phyloP scores from a whole-genome alignment of 2,797 vertebrate species.

The Malacoctenus gilli region DNA sequence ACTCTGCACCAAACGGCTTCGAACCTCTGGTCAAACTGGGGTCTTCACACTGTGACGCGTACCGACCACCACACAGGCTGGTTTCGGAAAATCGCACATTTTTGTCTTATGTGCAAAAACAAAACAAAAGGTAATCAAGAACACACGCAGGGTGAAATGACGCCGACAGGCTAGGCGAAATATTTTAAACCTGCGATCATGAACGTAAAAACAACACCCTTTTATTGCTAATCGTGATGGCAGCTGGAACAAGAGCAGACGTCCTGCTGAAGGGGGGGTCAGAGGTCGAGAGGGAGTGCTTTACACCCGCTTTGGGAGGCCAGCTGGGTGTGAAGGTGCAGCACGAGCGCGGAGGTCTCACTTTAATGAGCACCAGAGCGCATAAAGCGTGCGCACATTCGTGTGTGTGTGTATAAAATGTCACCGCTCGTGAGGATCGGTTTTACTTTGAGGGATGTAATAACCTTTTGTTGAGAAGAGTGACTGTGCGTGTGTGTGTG shows the following conservation, averaged over 20 bases:
- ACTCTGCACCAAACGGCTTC: no score
- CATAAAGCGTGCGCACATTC: background rate
- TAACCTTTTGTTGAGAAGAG: conserved; percentile 15
- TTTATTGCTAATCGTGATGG: background rate
- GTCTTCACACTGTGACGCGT: no score
- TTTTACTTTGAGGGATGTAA: conserved; percentile 13
- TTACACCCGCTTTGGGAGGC: conserved; percentile 26
- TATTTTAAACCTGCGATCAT: background rate
- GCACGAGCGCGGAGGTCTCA: conserved; percentile 54
- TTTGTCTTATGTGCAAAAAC: no score
- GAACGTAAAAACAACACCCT: no score
- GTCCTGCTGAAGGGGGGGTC: conserved; percentile 33
- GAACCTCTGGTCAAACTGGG: no score
- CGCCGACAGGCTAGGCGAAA: background rate
- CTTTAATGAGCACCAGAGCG: conserved; percentile 46
- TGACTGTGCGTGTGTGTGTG: background rate
- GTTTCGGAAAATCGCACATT: no score
- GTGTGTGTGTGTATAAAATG: background rate
- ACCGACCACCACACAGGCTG: no score
- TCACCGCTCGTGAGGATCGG: conserved; percentile 15
- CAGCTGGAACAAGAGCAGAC: conserved; percentile 46
- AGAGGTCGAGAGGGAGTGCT: conserved; percentile 52
- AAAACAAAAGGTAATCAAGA: no score
- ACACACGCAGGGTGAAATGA: no score
- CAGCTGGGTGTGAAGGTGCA: conserved; percentile 46